Percentiles rank a stretch among this genome's conserved stretches.
Conservation (phyloP, 2,113 vertebrate genomes). For the Brachyhypopomus occidentalis region DNA sequence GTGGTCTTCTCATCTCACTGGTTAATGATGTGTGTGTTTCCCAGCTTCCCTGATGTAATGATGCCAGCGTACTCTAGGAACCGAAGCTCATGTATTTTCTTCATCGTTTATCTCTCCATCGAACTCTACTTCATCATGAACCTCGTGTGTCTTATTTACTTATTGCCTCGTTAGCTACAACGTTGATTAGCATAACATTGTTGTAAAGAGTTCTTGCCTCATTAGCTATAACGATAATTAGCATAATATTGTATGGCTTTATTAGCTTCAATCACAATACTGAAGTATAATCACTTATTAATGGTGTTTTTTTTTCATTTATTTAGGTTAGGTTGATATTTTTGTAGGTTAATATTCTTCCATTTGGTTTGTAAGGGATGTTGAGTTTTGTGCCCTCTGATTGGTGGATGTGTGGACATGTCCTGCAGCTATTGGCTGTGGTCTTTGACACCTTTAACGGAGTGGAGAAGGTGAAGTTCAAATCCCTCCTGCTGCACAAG, state of each 20-base stretch:
- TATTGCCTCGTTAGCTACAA: too few species aligned
- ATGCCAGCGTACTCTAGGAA: conserved; percentile 95
- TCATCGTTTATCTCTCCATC: conserved; percentile 98
- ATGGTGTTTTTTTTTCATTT: too few species aligned
- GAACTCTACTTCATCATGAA: conserved; percentile 99
- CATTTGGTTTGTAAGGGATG: neutral
- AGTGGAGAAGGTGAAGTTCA: conserved; percentile 97
- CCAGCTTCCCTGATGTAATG: conserved; percentile 97
- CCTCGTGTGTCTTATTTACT: conserved; percentile 73
- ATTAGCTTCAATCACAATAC: too few species aligned
- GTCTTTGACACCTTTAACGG: conserved; percentile 98
- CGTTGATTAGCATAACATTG: too few species aligned
- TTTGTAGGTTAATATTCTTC: too few species aligned
- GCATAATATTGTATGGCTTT: too few species aligned
- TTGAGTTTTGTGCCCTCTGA: neutral
- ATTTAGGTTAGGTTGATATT: too few species aligned
- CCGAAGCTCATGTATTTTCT: conserved; percentile 96
- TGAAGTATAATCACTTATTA: too few species aligned
- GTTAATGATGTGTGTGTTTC: neutral
- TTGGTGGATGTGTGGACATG: neutral
- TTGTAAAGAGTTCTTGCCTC: too few species aligned
- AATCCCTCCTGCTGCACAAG: conserved; percentile 94
- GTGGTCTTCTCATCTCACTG: too few species aligned
- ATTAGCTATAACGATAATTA: too few species aligned
- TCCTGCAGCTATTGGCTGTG: conserved; percentile 86